A percentile compares a stretch with the other conserved stretches of the same genome.
Conservation (phyloP, 1,140 invertebrate genomes). For the Rhopalosiphum padi region DNA sequence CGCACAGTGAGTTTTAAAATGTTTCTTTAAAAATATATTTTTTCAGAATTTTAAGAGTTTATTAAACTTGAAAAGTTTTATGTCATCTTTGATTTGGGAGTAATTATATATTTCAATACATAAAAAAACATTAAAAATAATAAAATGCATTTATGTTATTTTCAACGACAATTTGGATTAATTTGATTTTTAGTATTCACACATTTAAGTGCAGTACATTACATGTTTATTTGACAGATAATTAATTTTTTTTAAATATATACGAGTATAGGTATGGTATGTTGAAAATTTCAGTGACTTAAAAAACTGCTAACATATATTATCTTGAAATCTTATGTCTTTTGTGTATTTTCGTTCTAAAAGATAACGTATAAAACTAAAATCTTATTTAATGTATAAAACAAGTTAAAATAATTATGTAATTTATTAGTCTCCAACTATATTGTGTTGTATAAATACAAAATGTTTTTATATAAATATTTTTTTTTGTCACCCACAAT, state of each 20-base stretch:
- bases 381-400: not conserved
- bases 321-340: not conserved
- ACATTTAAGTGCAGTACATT: not conserved
- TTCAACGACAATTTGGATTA: no score
- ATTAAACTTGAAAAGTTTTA: not conserved
- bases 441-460: not conserved
- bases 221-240: not conserved
- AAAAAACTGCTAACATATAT: not conserved
- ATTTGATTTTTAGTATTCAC: not conserved
- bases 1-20: not conserved
- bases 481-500: not conserved
- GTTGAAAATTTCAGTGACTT: not conserved
- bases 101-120: not conserved
- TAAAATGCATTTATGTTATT: not conserved
- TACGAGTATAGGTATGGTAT: not conserved
- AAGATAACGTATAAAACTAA: not conserved
- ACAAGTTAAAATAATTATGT: conserved; percentile 9
- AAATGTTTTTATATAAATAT: not conserved
- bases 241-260: not conserved
- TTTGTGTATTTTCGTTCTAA: not conserved
- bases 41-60: not conserved
- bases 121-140: not conserved
- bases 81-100: not conserved
- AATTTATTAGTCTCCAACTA: not conserved
- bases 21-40: not conserved